Evolutionary conservation across 2,888 invertebrate species (phyloP).

Genomic region (Serrognathus titanus): DNA sequence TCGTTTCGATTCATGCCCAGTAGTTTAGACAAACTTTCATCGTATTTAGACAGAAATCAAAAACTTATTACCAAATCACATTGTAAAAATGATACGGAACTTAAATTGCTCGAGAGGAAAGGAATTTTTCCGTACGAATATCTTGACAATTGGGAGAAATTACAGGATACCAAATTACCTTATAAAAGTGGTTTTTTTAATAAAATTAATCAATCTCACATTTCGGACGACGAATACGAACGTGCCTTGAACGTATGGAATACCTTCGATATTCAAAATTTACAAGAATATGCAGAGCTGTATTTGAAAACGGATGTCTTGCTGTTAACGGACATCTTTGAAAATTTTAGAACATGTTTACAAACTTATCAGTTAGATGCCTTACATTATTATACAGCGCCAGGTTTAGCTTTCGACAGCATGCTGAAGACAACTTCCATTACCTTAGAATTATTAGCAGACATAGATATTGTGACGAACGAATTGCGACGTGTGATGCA

Average conservation of each 20-base stretch:
- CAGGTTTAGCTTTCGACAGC: conserved; percentile 34
- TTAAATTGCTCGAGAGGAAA: conserved; percentile 16
- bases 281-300: conserved; percentile 31
- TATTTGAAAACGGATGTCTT: conserved; percentile 30
- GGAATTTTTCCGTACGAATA: conserved; percentile 36
- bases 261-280: conserved; percentile 2
- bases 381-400: conserved; percentile 35
- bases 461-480: too few species aligned
- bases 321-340: conserved; percentile 34
- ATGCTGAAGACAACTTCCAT: conserved; percentile 34
- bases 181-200: too few species aligned
- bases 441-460: conserved; percentile 32
- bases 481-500: too few species aligned
- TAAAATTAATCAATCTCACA: too few species aligned
- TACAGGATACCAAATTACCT: neutral
- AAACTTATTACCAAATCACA: too few species aligned
- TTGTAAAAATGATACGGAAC: too few species aligned
- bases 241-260: too few species aligned
- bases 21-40: too few species aligned
- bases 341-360: conserved; percentile 33
- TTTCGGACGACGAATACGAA: too few species aligned
- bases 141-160: conserved; percentile 5
- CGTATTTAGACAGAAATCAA: too few species aligned
- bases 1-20: too few species aligned
- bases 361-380: conserved; percentile 33